Conservation (phyloP, 2,797 vertebrate genomes). For the Chanos chanos region DNA sequence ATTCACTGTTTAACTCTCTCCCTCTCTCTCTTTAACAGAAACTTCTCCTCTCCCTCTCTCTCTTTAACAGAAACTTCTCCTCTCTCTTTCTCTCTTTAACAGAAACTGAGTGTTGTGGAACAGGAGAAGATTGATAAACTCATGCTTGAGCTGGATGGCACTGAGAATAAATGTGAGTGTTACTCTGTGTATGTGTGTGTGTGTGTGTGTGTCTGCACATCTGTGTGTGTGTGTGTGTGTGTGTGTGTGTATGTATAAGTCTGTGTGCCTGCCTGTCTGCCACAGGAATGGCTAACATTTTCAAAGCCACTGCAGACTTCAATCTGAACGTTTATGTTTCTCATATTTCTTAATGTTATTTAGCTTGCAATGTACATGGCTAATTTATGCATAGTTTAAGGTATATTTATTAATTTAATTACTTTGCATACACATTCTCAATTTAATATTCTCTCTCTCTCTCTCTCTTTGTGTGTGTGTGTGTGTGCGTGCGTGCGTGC, state of each 20-base stretch:
- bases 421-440: too few species aligned
- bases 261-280: too few species aligned
- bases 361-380: too few species aligned
- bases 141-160: constrained; percentile 71
- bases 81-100: neutral
- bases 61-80: neutral
- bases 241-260: too few species aligned
- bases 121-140: constrained; percentile 72
- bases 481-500: neutral
- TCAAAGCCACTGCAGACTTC: too few species aligned
- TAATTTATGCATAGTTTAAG: too few species aligned
- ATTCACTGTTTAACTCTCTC: neutral
- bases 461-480: neutral
- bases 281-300: too few species aligned
- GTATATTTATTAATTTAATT: too few species aligned
- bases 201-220: neutral
- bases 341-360: too few species aligned
- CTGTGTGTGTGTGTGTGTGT: neutral
- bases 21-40: neutral
- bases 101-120: constrained; percentile 72
- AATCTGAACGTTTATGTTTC: too few species aligned
- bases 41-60: neutral
- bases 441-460: neutral
- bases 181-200: neutral
- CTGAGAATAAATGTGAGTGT: constrained; percentile 71